Base-by-base conservation (phyloP, 2,113 vertebrate genomes). In the Origma solitaria region DNA sequence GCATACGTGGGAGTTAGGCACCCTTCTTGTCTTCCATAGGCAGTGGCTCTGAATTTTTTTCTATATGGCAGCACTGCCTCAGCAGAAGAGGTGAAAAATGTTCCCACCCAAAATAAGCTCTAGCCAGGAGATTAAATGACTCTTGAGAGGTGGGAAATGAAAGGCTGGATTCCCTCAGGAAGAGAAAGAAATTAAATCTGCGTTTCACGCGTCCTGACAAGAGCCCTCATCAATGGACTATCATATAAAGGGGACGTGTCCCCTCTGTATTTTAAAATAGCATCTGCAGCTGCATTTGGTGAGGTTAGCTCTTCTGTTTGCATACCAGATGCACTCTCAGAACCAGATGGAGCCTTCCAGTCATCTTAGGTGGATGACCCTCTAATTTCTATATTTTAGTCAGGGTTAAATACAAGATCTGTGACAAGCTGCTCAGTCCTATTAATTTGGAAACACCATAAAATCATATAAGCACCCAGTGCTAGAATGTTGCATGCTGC, bases 101-200 rank as follows among this genome's bases (percentile, higher is more conserved):
- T 93, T 96, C 76, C 91, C 83, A 90, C 80, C 86, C 80, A 86
- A 96, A 95, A 94, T 86, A 94, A 95, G 30, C 38, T 93, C 82
- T 81, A 70, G 30, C 42, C 64, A 81, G 71, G 72, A 95, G 92
- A 90, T 78, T 88, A 83, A 95, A 70, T 83, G 54, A 31, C 94
- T 90, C 92, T 90, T 10, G 19, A 92, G 90, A 95, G 50, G 71
- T 83, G 68, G 90, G 86, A 88, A 95, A 88, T 77, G 76, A 73
- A 70, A 86, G 58, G 42, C 30, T 73, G 80, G 78, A 95, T 72
- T 95, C 92, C 94, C 76, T 58, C 60, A 78, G 86, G 88, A 96
- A 81, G 79, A 80, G 30, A 73, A 47, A 79, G 70, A 82, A 83
- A 77, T 66, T 86, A 81, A 78, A 93, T 88, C 68, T 73, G 54